A percentile compares a stretch with the other conserved stretches of the same genome.
These are phyloP conservation scores for Himalopsyche tibetana DNA, from an alignment of 2,888 invertebrate species.

Conservation along the genomic window DNA sequence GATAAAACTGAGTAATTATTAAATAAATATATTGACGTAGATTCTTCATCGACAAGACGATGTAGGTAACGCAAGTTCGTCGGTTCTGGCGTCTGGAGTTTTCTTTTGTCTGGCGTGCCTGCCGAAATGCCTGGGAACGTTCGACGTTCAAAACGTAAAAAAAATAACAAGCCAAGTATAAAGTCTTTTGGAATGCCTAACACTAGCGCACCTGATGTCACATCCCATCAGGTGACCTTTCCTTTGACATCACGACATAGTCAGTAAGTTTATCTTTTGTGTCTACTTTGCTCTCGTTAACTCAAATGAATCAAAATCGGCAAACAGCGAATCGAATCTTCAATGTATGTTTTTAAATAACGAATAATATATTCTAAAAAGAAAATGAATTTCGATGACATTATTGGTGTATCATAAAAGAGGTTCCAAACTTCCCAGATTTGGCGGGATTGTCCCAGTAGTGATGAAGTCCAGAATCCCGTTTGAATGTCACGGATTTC, in stretches of 20 bases:
- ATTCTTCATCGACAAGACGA: not conserved
- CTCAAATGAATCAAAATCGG: too few relatives aligned
- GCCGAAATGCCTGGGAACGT: constrained; percentile 42
- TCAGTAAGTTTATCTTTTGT: not conserved
- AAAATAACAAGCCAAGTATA: constrained; percentile 29
- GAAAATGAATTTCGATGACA: too few relatives aligned
- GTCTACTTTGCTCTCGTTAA: not conserved
- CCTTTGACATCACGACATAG: constrained; percentile 14
- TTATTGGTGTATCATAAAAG: too few relatives aligned
- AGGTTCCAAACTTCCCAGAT: too few relatives aligned
- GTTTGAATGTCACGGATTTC: too few relatives aligned
- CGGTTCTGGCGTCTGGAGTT: constrained; percentile 31
- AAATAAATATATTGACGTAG: too few relatives aligned
- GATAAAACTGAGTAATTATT: too few relatives aligned
- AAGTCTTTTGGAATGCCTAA: constrained; percentile 24
- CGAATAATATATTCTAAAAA: too few relatives aligned
- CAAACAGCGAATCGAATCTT: not conserved
- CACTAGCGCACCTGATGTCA: constrained; percentile 37
- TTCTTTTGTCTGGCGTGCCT: constrained; percentile 37
- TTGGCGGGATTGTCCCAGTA: too few relatives aligned
- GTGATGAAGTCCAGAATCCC: too few relatives aligned
- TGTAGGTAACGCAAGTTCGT: constrained; percentile 16
- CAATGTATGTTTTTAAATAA: too few relatives aligned
- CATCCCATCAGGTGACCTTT: not conserved
- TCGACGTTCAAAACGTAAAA: constrained; percentile 17